Conservation (phyloP, 2,113 vertebrate species). For the Pelvicachromis taeniatus region DNA sequence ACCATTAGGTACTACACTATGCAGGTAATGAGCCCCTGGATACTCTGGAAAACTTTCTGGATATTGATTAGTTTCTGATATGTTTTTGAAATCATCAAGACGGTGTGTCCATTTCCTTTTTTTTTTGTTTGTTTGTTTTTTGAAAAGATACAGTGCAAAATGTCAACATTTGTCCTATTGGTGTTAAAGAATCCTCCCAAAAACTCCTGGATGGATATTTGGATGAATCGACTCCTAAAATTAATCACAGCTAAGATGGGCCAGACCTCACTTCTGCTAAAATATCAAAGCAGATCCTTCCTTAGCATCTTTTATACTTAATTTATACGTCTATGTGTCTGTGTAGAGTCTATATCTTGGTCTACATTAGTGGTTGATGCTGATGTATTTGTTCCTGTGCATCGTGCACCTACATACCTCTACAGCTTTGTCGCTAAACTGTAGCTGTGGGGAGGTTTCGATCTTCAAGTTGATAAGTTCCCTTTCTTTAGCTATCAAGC, state of each 20-base stretch:
- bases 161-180: background rate
- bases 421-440: background rate
- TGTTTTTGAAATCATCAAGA: background rate
- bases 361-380: background rate
- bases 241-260: background rate
- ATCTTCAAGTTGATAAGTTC: background rate
- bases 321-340: background rate
- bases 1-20: too few relatives aligned
- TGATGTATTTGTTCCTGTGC: background rate
- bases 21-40: too few relatives aligned
- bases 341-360: background rate
- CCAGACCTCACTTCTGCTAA: background rate
- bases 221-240: background rate
- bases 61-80: background rate
- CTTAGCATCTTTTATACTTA: background rate
- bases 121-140: background rate
- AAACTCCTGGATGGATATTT: background rate
- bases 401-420: background rate
- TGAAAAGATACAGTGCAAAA: background rate
- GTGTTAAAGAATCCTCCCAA: background rate
- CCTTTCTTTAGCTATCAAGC: background rate
- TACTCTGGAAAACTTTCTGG: too few relatives aligned
- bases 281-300: background rate
- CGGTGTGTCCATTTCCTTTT: accelerated
- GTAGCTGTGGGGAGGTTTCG: background rate